A percentile compares a stretch with the other conserved stretches of the same genome.
phyloP scores from a whole-genome alignment of 2,888 invertebrate genomes.

The Villa cingulata region DNA sequence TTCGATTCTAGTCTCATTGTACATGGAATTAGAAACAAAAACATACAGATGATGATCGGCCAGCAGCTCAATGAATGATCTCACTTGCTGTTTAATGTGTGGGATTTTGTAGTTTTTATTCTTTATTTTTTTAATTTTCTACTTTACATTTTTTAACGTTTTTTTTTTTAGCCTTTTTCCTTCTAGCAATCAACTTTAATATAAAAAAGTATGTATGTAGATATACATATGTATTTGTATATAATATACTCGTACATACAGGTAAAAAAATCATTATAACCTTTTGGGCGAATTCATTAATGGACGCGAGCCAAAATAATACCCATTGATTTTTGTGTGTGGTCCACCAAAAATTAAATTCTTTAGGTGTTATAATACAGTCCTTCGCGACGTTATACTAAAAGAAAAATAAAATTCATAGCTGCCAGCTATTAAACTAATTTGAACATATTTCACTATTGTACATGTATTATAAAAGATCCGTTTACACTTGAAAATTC shows the following conservation, averaged over 20 bases:
- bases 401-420: no score
- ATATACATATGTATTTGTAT: no score
- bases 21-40: neutral
- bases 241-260: no score
- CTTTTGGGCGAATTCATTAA: constrained; percentile 9
- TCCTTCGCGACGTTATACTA: no score
- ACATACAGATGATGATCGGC: neutral
- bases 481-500: no score
- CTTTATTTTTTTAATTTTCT: neutral
- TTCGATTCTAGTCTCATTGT: constrained; percentile 2
- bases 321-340: constrained; percentile 14
- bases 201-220: no score
- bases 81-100: neutral
- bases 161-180: neutral
- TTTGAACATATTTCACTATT: no score
- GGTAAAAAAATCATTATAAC: no score
- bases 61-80: neutral
- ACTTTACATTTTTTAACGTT: neutral
- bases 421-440: no score
- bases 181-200: no score
- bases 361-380: constrained; percentile 10
- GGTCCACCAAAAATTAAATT: constrained; percentile 11
- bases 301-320: constrained; percentile 16
- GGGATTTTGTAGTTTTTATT: neutral
- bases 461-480: no score